Conservation (phyloP, 2,888 invertebrate genomes). For the Perizoma affinitatum region DNA sequence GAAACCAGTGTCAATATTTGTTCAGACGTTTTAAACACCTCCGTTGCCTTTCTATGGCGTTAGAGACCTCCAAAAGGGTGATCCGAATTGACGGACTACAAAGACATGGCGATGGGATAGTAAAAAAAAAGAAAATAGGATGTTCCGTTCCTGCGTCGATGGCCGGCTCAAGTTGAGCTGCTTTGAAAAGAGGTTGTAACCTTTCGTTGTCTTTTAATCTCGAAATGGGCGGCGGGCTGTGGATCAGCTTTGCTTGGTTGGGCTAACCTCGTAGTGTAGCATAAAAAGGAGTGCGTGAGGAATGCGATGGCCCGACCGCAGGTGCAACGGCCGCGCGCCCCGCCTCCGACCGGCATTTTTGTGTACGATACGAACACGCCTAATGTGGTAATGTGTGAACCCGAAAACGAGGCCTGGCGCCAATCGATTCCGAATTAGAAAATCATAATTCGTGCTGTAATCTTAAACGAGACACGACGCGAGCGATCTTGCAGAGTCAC, state of each 20-base stretch:
- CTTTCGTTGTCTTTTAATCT: constrained; percentile 53
- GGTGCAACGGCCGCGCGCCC: constrained; percentile 80
- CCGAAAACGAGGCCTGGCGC: constrained; percentile 56
- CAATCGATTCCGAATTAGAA: constrained; percentile 40
- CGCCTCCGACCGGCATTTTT: constrained; percentile 76
- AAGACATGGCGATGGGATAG: constrained; percentile 66
- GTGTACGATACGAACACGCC: constrained; percentile 66
- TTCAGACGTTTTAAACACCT: constrained; percentile 48
- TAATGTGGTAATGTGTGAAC: constrained; percentile 68
- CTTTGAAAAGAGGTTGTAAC: constrained; percentile 47
- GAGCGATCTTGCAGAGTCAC: constrained; percentile 41
- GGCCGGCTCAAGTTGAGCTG: constrained; percentile 52
- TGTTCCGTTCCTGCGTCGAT: constrained; percentile 60
- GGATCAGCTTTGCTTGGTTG: constrained; percentile 62
- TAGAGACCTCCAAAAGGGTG: constrained; percentile 52
- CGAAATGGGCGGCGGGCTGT: constrained; percentile 44
- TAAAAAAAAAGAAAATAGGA: constrained; percentile 66
- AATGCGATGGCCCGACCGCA: constrained; percentile 76
- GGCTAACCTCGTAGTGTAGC: constrained; percentile 69
- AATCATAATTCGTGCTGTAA: constrained; percentile 23
- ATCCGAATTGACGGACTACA: constrained; percentile 59
- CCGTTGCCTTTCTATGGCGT: constrained; percentile 44
- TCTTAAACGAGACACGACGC: constrained; percentile 30
- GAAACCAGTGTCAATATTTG: constrained; percentile 67
- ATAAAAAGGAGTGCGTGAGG: constrained; percentile 82